Conservation (phyloP, 2,797 vertebrate genomes). For the Syngnathus rostellatus region DNA sequence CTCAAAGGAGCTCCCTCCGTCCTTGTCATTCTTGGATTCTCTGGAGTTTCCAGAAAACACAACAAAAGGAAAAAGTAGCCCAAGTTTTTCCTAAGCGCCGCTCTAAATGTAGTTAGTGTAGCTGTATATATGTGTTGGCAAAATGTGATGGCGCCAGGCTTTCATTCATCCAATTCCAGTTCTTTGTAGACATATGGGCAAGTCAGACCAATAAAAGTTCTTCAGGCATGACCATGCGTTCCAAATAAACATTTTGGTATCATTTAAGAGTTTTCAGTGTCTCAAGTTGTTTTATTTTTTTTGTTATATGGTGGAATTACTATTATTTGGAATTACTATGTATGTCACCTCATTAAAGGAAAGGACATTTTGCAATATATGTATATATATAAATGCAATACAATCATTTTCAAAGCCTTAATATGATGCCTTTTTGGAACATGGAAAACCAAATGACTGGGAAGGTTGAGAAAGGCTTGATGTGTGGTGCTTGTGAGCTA, state of each 20-base stretch:
- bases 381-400: too few relatives aligned
- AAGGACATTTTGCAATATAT: too few relatives aligned
- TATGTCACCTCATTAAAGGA: too few relatives aligned
- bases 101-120: neutral
- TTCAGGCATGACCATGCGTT: neutral
- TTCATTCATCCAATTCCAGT: neutral
- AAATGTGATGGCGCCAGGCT: neutral
- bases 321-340: too few relatives aligned
- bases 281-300: too few relatives aligned
- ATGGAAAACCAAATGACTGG: too few relatives aligned
- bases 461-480: too few relatives aligned
- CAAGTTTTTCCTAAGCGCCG: neutral
- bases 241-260: neutral
- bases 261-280: too few relatives aligned
- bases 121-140: constrained; percentile 1
- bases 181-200: neutral
- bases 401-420: too few relatives aligned
- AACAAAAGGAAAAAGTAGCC: neutral
- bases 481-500: too few relatives aligned
- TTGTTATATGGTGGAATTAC: too few relatives aligned
- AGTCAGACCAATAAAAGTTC: neutral
- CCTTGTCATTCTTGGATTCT: neutral
- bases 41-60: neutral
- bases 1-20: neutral
- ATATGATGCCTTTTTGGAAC: too few relatives aligned